Percentiles rank a stretch among this genome's conserved stretches.
phyloP scores from a whole-genome alignment of 2,797 vertebrate species.

The Clarias platycephalus region DNA sequence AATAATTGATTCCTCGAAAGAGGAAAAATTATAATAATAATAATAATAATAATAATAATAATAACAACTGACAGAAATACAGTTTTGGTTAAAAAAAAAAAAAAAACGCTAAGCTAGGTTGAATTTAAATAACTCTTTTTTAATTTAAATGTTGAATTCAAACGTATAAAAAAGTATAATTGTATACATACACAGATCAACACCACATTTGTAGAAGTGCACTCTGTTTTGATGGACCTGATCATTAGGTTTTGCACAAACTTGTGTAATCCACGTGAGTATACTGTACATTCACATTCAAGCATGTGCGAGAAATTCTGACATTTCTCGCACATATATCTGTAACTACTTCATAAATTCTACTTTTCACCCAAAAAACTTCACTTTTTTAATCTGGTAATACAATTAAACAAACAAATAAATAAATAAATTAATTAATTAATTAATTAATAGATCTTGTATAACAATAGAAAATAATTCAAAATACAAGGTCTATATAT shows the following conservation, averaged over 20 bases:
- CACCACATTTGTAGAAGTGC: not conserved
- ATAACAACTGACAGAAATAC: not conserved
- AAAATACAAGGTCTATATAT: not conserved
- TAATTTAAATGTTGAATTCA: not conserved
- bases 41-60: not conserved
- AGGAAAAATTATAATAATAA: not conserved
- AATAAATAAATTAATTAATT: too few species aligned
- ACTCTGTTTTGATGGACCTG: not conserved
- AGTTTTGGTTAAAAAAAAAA: not conserved
- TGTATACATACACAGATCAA: not conserved
- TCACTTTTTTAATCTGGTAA: not conserved
- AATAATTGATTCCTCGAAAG: conserved; percentile 8
- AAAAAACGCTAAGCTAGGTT: not conserved
- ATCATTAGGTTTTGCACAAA: not conserved
- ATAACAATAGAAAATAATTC: not conserved
- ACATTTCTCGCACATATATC: not conserved
- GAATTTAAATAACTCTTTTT: not conserved
- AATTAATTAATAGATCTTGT: not conserved
- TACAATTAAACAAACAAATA: not conserved
- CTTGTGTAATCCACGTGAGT: not conserved
- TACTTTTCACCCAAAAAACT: not conserved
- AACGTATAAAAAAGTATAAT: too few species aligned
- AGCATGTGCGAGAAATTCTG: not conserved
- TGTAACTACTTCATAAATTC: not conserved
- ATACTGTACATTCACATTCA: not conserved